A percentile compares a stretch with the other conserved stretches of the same genome.
Conservation (phyloP, 2,113 vertebrate species). For the Gorsachius goisagi region DNA sequence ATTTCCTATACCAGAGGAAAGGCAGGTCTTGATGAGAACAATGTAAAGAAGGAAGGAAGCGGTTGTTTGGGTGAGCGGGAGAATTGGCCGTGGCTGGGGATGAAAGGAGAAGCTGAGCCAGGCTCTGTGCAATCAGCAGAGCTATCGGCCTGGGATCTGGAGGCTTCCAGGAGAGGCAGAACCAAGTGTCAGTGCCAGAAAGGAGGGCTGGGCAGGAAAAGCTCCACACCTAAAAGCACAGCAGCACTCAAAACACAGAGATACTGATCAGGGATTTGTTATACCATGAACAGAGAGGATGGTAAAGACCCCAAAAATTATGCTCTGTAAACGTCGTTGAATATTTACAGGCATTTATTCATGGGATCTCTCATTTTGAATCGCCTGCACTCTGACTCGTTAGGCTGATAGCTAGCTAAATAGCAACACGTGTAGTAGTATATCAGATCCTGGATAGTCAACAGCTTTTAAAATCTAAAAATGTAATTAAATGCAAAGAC, state of each 20-base stretch:
- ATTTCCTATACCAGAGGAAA: constrained; percentile 46
- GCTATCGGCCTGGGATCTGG: not conserved
- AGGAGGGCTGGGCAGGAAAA: not conserved
- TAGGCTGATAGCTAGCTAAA: not conserved
- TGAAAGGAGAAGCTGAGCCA: not conserved
- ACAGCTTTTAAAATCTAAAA: not conserved
- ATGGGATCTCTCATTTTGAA: not conserved
- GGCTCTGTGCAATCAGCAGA: not conserved
- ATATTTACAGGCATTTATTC: not conserved
- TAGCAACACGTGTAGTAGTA: not conserved
- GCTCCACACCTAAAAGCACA: not conserved
- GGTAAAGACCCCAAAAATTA: not conserved
- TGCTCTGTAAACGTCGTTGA: not conserved
- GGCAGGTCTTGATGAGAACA: constrained; percentile 46
- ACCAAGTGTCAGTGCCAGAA: not conserved
- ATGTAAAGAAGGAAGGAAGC: constrained; percentile 50
- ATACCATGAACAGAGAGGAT: not conserved
- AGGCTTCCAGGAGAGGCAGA: not conserved
- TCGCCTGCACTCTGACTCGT: not conserved
- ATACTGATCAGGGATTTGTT: not conserved
- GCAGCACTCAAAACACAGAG: not conserved
- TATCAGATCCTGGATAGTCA: not conserved
- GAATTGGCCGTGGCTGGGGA: not conserved
- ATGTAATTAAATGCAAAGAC: not conserved
- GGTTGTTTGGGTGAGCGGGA: not conserved